Evolutionary conservation across 2,797 vertebrate genomes (phyloP), one percentile per base, ranked within the genome.

Genomic region (Typhlichthys subterraneus): DNA sequence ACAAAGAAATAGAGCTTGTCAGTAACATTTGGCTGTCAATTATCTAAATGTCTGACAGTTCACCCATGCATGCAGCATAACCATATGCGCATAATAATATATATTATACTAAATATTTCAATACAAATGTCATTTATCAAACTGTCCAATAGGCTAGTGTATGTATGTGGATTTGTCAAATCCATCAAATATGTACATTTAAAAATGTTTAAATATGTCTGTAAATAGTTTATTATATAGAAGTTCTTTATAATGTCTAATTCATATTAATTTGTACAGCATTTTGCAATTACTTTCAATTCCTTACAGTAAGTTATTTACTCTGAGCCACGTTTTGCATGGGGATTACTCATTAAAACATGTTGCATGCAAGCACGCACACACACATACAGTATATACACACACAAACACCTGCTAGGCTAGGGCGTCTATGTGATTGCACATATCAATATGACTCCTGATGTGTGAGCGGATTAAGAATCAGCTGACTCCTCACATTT

Each of bases 401-500:
- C 82, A 62, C 17, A 42, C 29, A 42, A 46, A 48, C 53, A 33
- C 53, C 12, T 29, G 15, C 61, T 78, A 69, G 67, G 77, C 23
- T 29, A 63, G 71, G 75, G 73, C 85, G 85, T 85, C 87, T 85
- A 86, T 85, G 82, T 87, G 89, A 87, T 90, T 87, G 80, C 80
- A 85, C 84, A 81, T 81, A 89, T 90, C 86, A 86, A 72, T 85
- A 81, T 80, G 85, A 82, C 60, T 87, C 76, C 77, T 86, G 85
- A 88, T 86, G 79, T 88, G 85, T 75, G 81, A 85, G 73, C 72
- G 83, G 87, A 90, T 91, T 90, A 91, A 80, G 71, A 89, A 91
- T 91, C 89, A 92, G 89, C 88, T 91, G 88, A 90, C 90, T 87
- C 82, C 65, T 82, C 83, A 85, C 85, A 84, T 88, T 91, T 90